Evolutionary conservation across 1,140 invertebrate genomes (phyloP).

Genomic region (Bombus waltoni): DNA sequence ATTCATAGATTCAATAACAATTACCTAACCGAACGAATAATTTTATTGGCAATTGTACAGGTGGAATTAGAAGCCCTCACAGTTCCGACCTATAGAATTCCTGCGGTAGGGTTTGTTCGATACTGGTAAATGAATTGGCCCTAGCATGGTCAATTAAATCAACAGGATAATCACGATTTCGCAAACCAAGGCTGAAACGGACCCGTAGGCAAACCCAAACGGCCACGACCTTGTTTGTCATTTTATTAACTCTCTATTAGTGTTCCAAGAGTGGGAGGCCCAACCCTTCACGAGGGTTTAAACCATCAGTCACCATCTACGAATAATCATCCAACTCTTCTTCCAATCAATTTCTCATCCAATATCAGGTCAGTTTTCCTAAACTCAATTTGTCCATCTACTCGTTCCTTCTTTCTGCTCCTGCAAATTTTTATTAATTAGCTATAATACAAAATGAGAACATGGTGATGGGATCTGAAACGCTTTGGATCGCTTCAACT

Average conservation of each 20-base stretch:
- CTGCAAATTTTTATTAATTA: too few relatives aligned
- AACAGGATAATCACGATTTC: constrained; percentile 45
- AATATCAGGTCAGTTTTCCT: not conserved
- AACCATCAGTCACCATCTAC: not conserved
- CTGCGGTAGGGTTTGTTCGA: not conserved
- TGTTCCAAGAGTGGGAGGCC: not conserved
- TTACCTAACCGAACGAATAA: not conserved
- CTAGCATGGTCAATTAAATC: constrained; percentile 24
- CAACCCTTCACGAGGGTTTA: not conserved
- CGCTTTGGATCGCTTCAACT: too few relatives aligned
- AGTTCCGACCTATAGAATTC: not conserved
- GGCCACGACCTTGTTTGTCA: constrained; percentile 43
- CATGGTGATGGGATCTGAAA: too few relatives aligned
- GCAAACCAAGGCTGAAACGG: constrained; percentile 10
- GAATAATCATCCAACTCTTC: not conserved
- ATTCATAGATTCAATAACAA: too few relatives aligned
- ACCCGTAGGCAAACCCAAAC: not conserved
- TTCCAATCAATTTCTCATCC: not conserved
- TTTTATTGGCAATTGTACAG: not conserved
- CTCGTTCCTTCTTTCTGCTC: too few relatives aligned
- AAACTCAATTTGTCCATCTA: too few relatives aligned
- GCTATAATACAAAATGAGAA: too few relatives aligned
- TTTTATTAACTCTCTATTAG: constrained; percentile 58
- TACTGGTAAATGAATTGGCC: constrained; percentile 3
- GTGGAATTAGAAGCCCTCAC: not conserved